Conservation (phyloP, 2,888 invertebrate species). For the Troides oblongomaculatus region DNA sequence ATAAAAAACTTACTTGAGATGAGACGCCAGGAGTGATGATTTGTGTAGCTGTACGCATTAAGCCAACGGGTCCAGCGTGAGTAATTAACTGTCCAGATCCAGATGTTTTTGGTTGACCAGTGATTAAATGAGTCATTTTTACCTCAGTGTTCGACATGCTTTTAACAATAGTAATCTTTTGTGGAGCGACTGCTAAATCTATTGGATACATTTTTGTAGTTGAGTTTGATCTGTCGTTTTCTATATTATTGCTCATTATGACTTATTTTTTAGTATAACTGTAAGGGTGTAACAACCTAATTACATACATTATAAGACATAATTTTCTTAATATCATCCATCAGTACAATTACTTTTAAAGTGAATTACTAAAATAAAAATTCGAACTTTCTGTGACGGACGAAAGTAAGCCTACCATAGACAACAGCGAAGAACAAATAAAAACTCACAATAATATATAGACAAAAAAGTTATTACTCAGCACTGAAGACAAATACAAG, state of each 20-base stretch:
- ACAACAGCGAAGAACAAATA: constrained; percentile 14
- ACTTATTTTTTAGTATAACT: constrained; percentile 19
- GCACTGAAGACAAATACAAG: not conserved
- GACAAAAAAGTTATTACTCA: not conserved
- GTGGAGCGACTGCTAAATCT: constrained; percentile 76
- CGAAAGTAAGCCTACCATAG: constrained; percentile 31
- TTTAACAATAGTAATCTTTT: constrained; percentile 76
- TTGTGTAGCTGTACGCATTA: constrained; percentile 73
- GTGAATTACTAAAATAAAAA: constrained; percentile 32
- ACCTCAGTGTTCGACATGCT: constrained; percentile 68
- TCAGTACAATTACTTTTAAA: constrained; percentile 10
- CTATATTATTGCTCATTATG: constrained; percentile 73
- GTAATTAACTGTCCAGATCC: constrained; percentile 63
- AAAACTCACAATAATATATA: not conserved
- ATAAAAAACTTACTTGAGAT: constrained; percentile 57
- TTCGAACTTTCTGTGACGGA: constrained; percentile 29
- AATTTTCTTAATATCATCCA: not conserved
- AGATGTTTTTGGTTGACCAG: constrained; percentile 63
- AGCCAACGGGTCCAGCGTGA: constrained; percentile 61
- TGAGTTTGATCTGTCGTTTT: constrained; percentile 79
- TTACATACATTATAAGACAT: constrained; percentile 6
- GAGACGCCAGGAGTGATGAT: constrained; percentile 69
- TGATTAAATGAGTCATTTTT: constrained; percentile 73
- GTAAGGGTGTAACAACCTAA: constrained; percentile 13
- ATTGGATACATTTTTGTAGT: constrained; percentile 79